Conservation (phyloP, 2,888 invertebrate genomes). For the Caenorhabditis afra region DNA sequence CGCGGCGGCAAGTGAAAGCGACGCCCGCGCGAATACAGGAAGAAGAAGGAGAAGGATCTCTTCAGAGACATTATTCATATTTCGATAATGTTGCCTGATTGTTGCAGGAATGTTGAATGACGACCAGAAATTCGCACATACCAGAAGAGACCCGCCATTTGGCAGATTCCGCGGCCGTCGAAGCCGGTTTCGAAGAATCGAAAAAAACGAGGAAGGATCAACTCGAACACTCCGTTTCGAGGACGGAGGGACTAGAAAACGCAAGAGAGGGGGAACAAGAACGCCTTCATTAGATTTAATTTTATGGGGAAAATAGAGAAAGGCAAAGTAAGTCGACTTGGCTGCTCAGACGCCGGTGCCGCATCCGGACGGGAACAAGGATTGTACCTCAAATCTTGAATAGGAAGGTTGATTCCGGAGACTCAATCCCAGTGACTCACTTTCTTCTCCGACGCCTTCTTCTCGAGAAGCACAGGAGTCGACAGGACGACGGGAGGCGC, state of each 20-base stretch:
- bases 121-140: conserved; percentile 48
- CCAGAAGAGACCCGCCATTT: conserved; percentile 25
- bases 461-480: conserved; percentile 5
- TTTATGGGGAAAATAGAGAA: neutral
- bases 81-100: conserved; percentile 54
- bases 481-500: neutral
- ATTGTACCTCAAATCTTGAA: conserved; percentile 38
- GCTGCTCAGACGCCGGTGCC: conserved; percentile 24
- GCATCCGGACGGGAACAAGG: conserved; percentile 25
- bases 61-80: conserved; percentile 52
- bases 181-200: conserved; percentile 1
- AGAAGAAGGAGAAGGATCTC: conserved; percentile 36
- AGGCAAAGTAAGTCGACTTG: neutral
- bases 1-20: conserved; percentile 26
- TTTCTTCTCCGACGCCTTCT: conserved; percentile 23
- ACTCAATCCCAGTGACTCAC: conserved; percentile 3
- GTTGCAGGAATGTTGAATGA: conserved; percentile 54
- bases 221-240: too few species aligned
- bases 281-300: too few species aligned
- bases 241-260: too few species aligned
- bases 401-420: neutral
- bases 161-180: conserved; percentile 2
- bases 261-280: too few species aligned
- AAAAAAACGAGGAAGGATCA: neutral
- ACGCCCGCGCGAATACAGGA: conserved; percentile 35